These are phyloP conservation scores for Manis pentadactyla DNA, from an alignment of 2,797 vertebrate species.

Conservation along the genomic window DNA sequence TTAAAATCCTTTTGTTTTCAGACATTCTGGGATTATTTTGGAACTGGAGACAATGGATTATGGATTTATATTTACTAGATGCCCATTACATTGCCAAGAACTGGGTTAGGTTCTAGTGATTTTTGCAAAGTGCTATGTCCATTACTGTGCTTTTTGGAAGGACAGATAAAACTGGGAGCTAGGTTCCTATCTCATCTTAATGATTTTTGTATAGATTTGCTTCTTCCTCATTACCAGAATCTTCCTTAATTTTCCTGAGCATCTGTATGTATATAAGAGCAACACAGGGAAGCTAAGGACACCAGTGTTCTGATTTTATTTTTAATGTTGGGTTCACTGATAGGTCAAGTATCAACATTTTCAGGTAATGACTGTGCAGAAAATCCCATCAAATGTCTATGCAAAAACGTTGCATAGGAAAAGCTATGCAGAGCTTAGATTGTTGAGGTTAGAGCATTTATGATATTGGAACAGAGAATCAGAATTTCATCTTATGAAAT, in stretches of 20 bases:
- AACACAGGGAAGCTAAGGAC: not conserved
- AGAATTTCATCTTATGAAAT: not conserved
- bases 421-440: not conserved
- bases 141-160: not conserved
- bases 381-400: not conserved
- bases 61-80: not conserved
- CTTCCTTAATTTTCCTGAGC: not conserved
- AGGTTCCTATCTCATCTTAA: not conserved
- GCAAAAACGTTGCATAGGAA: not conserved
- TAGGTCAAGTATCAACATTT: not conserved
- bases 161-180: not conserved
- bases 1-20: not conserved
- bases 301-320: not conserved
- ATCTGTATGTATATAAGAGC: not conserved
- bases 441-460: not conserved
- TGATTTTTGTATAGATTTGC: not conserved
- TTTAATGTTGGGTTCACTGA: not conserved
- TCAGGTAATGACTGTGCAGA: not conserved
- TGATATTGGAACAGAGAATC: not conserved
- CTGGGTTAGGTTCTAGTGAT: not conserved
- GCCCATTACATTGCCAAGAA: not conserved
- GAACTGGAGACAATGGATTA: not conserved
- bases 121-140: not conserved
- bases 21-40: not conserved
- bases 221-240: not conserved